These are phyloP conservation scores for Eurystomus glaucurus DNA, from an alignment of 2,797 vertebrate species.

Conservation along the genomic window DNA sequence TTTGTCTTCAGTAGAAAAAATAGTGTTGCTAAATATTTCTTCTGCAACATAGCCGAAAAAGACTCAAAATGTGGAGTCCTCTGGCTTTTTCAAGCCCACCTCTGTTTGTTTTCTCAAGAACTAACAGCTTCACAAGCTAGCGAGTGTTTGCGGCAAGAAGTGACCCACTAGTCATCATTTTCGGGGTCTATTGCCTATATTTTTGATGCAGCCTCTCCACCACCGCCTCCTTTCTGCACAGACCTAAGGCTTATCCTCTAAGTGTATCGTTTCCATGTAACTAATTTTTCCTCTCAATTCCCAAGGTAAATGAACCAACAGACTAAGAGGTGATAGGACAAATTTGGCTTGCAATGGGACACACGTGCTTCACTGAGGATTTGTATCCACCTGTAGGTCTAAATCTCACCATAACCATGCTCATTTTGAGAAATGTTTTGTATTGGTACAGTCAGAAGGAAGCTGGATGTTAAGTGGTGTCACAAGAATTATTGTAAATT, in stretches of 20 bases:
- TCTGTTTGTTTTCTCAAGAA: background rate
- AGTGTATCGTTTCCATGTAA: background rate
- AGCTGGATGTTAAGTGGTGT: background rate
- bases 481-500: background rate
- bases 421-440: background rate
- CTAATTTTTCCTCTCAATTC: background rate
- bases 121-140: background rate
- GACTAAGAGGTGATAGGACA: background rate
- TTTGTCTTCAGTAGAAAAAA: background rate
- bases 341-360: background rate
- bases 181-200: background rate
- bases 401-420: rapidly evolving
- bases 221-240: background rate
- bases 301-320: background rate
- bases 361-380: rapidly evolving
- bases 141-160: background rate
- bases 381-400: background rate
- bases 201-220: background rate
- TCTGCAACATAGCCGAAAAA: background rate
- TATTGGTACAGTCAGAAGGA: background rate
- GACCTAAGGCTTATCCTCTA: background rate
- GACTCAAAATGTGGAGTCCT: background rate
- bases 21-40: background rate
- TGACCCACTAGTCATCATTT: background rate
- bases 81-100: background rate